These are phyloP conservation scores for Pelochelys cantorii DNA, from an alignment of 2,797 vertebrate species.

Conservation along the genomic window DNA sequence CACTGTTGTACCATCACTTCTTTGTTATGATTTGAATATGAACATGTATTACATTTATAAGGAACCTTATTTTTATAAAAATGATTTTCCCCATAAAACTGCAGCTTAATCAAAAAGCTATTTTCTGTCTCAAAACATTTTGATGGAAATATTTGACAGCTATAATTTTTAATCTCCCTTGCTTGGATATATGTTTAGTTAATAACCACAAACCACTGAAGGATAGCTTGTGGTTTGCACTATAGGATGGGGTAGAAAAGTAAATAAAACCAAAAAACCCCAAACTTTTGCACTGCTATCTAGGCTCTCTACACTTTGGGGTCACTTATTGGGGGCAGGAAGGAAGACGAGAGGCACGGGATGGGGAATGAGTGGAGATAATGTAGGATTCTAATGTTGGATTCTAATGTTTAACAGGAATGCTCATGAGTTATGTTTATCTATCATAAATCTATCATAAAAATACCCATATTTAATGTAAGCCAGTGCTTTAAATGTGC, in stretches of 20 bases:
- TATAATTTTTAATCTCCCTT: not conserved
- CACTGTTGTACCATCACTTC: not conserved
- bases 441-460: not conserved
- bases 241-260: not conserved
- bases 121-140: not conserved
- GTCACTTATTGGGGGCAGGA: not conserved
- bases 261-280: not conserved
- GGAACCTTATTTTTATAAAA: not conserved
- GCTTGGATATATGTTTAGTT: not conserved
- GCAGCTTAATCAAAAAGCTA: not conserved
- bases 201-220: not conserved
- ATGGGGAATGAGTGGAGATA: not conserved
- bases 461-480: not conserved
- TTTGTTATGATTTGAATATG: not conserved
- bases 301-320: not conserved
- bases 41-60: not conserved
- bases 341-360: not conserved
- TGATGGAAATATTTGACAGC: not conserved
- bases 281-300: not conserved
- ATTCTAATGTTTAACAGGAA: slow-evolving; percentile 24
- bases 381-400: slow-evolving; percentile 31
- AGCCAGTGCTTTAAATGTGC: not conserved
- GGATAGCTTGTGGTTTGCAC: not conserved
- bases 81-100: not conserved
- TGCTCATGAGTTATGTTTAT: slow-evolving; percentile 17